A percentile compares a stretch with the other conserved stretches of the same genome.
These are phyloP conservation scores for Nyctibius grandis DNA, from an alignment of 2,797 vertebrate species.

Conservation along the genomic window DNA sequence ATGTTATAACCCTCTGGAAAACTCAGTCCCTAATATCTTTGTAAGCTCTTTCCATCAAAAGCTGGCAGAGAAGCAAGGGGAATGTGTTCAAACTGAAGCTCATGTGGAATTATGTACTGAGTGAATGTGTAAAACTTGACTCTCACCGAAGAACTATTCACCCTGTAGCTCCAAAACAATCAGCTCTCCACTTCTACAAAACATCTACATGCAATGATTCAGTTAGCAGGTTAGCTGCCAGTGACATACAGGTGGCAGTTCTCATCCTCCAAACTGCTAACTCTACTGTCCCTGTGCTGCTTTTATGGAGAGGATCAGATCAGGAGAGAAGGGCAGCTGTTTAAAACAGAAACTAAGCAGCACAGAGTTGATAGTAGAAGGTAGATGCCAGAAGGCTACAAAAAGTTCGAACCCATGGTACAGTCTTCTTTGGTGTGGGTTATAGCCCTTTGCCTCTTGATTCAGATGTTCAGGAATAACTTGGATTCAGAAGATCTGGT, in stretches of 20 bases:
- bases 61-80: background rate
- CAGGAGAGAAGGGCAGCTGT: background rate
- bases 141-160: background rate
- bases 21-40: background rate
- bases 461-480: background rate
- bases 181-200: background rate
- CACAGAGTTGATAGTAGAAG: background rate
- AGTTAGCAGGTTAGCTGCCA: background rate
- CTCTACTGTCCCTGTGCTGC: background rate
- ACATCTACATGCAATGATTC: background rate
- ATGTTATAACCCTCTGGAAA: background rate
- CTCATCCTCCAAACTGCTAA: background rate
- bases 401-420: background rate
- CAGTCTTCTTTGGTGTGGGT: background rate
- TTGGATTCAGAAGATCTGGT: background rate
- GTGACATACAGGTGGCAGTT: background rate
- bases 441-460: background rate
- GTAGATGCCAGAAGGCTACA: background rate
- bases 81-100: background rate
- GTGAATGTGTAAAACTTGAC: background rate
- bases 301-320: background rate
- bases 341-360: background rate
- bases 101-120: background rate
- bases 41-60: background rate
- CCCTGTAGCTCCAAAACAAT: background rate